Conservation (phyloP, 2,888 invertebrate species). For the Drosophila eohydei region DNA sequence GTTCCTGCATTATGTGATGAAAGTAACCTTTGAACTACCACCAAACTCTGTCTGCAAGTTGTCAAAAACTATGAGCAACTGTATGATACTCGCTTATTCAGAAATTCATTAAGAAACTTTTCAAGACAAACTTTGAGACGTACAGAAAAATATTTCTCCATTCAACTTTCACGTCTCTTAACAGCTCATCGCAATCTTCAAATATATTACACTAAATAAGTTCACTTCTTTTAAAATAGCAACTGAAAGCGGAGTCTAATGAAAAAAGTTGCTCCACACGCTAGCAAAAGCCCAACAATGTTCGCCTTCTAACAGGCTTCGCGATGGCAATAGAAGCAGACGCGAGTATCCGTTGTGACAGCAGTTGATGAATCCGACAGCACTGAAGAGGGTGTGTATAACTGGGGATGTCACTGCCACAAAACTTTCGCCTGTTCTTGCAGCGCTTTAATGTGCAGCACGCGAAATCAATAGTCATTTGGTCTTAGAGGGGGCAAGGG, state of each 20-base stretch:
- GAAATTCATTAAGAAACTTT: constrained; percentile 30
- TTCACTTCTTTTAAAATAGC: constrained; percentile 23
- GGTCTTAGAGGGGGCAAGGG: neutral
- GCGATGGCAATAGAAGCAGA: neutral
- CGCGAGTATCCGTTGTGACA: constrained; percentile 40
- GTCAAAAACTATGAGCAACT: neutral
- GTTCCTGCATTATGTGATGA: neutral
- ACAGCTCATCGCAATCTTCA: constrained; percentile 17
- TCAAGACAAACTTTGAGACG: constrained; percentile 26
- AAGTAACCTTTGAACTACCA: neutral
- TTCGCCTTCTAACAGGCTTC: constrained; percentile 17
- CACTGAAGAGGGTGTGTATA: constrained; percentile 36
- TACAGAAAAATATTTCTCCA: constrained; percentile 16
- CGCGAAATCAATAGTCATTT: constrained; percentile 48
- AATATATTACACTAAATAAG: constrained; percentile 23
- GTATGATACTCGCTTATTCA: neutral
- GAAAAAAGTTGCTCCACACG: constrained; percentile 44
- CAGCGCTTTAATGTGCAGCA: constrained; percentile 57
- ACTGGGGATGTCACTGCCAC: constrained; percentile 45
- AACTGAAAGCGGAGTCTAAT: constrained; percentile 41
- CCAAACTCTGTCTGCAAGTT: constrained; percentile 1
- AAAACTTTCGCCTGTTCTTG: constrained; percentile 43
- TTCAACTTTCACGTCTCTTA: constrained; percentile 21
- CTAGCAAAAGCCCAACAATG: constrained; percentile 19
- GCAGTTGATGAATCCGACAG: constrained; percentile 65